A percentile compares a stretch with the other conserved stretches of the same genome.
phyloP scores from a whole-genome alignment of 2,113 vertebrate genomes.

The Gymnarchus niloticus region DNA sequence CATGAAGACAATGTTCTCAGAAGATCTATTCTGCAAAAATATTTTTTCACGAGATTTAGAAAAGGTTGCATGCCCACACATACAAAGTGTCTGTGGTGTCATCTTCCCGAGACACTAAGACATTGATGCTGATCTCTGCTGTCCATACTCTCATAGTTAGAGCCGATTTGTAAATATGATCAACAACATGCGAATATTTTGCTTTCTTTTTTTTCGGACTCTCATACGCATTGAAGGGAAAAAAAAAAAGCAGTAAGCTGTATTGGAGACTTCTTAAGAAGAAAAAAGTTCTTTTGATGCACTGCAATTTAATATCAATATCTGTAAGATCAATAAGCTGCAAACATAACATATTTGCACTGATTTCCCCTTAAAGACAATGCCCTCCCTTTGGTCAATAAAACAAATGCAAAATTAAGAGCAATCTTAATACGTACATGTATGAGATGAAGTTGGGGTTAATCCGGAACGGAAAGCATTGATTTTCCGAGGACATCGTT shows the following conservation, averaged over 20 bases:
- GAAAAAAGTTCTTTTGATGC: too few species aligned
- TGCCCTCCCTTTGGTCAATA: not conserved
- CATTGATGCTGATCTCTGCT: not conserved
- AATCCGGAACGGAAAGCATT: not conserved
- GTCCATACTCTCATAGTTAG: not conserved
- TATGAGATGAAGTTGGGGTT: conserved; percentile 12
- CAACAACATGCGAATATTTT: not conserved
- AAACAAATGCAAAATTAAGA: not conserved
- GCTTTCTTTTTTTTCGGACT: not conserved
- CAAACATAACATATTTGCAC: not conserved
- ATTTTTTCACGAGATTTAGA: conserved; percentile 26
- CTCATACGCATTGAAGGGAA: not conserved
- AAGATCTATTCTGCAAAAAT: not conserved
- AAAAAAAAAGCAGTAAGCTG: not conserved
- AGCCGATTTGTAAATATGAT: not conserved
- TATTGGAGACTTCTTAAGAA: not conserved
- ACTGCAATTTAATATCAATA: conserved; percentile 8
- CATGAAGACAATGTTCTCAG: not conserved
- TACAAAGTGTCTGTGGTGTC: not conserved
- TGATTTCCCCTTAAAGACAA: not conserved
- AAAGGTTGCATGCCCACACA: not conserved
- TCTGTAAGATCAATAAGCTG: not conserved
- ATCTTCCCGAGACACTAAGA: not conserved
- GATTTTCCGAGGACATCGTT: not conserved
- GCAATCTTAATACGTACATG: conserved; percentile 7